A percentile compares a stretch with the other conserved stretches of the same genome.
phyloP scores from a whole-genome alignment of 1,140 invertebrate genomes.

The Camponotus vicinus region DNA sequence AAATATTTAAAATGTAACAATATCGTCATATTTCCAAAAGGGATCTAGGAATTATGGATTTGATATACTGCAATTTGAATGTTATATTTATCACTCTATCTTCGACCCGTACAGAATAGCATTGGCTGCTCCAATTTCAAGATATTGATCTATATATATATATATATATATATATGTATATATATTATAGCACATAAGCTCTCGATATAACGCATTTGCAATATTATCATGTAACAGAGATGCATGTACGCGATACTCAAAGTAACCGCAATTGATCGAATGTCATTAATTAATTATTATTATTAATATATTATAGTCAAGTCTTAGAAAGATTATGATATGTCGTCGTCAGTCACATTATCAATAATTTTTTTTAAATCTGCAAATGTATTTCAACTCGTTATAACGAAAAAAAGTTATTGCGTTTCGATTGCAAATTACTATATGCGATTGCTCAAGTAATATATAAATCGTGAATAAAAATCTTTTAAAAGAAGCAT shows the following conservation, averaged over 20 bases:
- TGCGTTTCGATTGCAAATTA: background rate
- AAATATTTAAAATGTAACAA: background rate
- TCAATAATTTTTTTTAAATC: background rate
- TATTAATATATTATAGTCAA: background rate
- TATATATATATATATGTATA: background rate
- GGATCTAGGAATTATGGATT: background rate
- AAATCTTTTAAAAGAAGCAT: slow-evolving; percentile 4
- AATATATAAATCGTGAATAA: slow-evolving; percentile 1
- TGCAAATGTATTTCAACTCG: background rate
- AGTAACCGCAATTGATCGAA: background rate
- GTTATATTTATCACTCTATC: slow-evolving; percentile 34
- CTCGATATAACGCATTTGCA: background rate
- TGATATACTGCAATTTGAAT: background rate
- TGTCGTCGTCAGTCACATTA: too few relatives aligned
- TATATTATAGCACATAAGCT: background rate
- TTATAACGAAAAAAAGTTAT: background rate
- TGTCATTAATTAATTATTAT: slow-evolving; percentile 4
- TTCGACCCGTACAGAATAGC: background rate
- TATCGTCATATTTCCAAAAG: background rate
- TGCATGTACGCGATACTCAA: background rate
- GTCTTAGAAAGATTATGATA: background rate
- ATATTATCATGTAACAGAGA: background rate
- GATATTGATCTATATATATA: slow-evolving; percentile 40
- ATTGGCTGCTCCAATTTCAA: slow-evolving; percentile 20
- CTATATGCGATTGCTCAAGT: background rate